Evolutionary conservation across 2,113 vertebrate genomes (phyloP).

Genomic region (Coptodon bakossiorum): DNA sequence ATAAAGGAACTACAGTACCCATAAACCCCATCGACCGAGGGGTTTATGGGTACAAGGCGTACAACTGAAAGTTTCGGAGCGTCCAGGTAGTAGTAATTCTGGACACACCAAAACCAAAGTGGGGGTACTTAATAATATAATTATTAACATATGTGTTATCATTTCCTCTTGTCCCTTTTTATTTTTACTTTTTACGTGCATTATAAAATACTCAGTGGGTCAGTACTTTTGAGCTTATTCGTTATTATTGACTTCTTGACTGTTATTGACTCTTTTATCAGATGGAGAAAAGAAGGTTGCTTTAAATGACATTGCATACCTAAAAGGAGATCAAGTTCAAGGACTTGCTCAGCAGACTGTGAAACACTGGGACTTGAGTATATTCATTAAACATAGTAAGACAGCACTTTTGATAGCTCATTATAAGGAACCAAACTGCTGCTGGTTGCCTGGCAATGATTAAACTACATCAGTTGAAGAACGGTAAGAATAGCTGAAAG

Average conservation of each 20-base stretch:
- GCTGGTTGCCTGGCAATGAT: constrained; percentile 20
- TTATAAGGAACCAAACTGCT: not conserved
- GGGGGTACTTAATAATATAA: not conserved
- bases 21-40: not conserved
- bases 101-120: not conserved
- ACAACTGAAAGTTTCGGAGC: not conserved
- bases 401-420: not conserved
- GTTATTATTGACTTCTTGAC: not conserved
- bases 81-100: not conserved
- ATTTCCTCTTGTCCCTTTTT: not conserved
- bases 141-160: not conserved
- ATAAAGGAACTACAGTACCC: not conserved
- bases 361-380: not conserved
- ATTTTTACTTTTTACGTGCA: not conserved
- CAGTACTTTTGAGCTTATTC: not conserved
- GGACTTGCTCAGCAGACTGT: not conserved
- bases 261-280: not conserved
- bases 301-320: not conserved
- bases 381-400: not conserved
- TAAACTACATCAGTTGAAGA: not conserved
- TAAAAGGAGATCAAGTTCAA: not conserved
- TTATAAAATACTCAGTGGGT: not conserved
- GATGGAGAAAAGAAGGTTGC: not conserved
- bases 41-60: not conserved
- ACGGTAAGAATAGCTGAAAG: not conserved